Evolutionary conservation across 2,888 invertebrate species (phyloP).

Genomic region (Caenorhabditis sp.): DNA sequence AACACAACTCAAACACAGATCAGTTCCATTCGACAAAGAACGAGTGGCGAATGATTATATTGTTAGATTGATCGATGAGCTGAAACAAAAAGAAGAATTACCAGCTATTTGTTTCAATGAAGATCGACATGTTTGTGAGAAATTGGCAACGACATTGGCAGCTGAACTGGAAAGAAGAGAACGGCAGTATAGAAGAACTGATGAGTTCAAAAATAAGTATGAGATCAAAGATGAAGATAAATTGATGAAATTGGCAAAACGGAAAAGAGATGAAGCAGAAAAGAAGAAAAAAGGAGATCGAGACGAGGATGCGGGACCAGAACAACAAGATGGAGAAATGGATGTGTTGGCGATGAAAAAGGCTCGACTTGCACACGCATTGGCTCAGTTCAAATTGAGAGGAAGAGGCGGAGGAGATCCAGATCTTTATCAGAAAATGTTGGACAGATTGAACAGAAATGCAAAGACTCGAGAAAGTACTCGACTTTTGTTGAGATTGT

Average conservation of each 20-base stretch:
- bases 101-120: slow-evolving; percentile 70
- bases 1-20: slow-evolving; percentile 44
- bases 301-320: slow-evolving; percentile 43
- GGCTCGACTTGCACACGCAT: slow-evolving; percentile 60
- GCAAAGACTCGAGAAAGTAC: slow-evolving; percentile 50
- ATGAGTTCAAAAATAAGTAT: slow-evolving; percentile 65
- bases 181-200: slow-evolving; percentile 53
- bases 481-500: slow-evolving; percentile 57
- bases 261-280: slow-evolving; percentile 64
- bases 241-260: slow-evolving; percentile 62
- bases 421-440: slow-evolving; percentile 63
- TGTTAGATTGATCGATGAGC: slow-evolving; percentile 60
- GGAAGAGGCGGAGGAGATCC: slow-evolving; percentile 55
- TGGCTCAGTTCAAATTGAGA: slow-evolving; percentile 60
- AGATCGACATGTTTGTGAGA: slow-evolving; percentile 65
- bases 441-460: slow-evolving; percentile 50
- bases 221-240: slow-evolving; percentile 67
- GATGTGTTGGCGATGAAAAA: slow-evolving; percentile 63
- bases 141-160: slow-evolving; percentile 46
- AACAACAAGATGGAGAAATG: slow-evolving; percentile 45
- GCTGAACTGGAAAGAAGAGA: slow-evolving; percentile 61
- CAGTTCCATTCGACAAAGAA: slow-evolving; percentile 59
- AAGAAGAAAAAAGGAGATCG: slow-evolving; percentile 58
- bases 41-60: slow-evolving; percentile 61
- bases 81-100: slow-evolving; percentile 59